Conservation (phyloP, 2,797 vertebrate species). For the Ambastaia sidthimunki region DNA sequence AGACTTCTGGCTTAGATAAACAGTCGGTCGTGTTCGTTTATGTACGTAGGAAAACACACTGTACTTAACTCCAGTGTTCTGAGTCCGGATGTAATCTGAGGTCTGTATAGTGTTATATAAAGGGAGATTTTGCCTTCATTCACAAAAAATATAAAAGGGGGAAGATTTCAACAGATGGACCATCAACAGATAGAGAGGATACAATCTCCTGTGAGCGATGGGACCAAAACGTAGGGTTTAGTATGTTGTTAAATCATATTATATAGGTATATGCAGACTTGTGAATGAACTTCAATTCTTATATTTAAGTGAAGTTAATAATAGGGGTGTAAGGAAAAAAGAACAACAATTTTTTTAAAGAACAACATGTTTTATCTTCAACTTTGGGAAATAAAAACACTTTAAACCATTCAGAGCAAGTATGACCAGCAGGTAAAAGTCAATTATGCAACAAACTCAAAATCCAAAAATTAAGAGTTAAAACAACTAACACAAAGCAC, state of each 20-base stretch:
- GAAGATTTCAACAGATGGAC: constrained; percentile 3
- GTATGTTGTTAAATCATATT: not conserved
- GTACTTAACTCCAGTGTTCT: not conserved
- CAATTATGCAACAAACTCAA: too few relatives aligned
- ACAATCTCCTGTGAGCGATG: not conserved
- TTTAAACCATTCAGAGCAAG: too few relatives aligned
- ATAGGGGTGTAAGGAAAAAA: too few relatives aligned
- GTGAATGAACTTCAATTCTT: not conserved
- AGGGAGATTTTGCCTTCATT: not conserved
- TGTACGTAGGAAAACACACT: not conserved
- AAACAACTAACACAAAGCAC: too few relatives aligned
- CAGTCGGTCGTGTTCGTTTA: not conserved
- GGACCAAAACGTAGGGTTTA: not conserved
- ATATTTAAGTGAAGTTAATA: not conserved
- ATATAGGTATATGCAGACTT: not conserved
- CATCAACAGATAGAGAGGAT: constrained; percentile 5
- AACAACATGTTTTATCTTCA: too few relatives aligned
- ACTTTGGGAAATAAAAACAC: too few relatives aligned
- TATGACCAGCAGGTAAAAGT: too few relatives aligned
- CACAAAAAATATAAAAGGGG: not conserved
- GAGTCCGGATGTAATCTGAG: not conserved
- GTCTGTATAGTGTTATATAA: constrained; percentile 28
- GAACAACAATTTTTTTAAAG: too few relatives aligned
- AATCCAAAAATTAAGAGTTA: too few relatives aligned
- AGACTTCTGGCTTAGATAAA: not conserved